A percentile compares a stretch with the other conserved stretches of the same genome.
Evolutionary conservation across 1,140 invertebrate genomes (phyloP).

Genomic region (Tetramorium parvispinum): DNA sequence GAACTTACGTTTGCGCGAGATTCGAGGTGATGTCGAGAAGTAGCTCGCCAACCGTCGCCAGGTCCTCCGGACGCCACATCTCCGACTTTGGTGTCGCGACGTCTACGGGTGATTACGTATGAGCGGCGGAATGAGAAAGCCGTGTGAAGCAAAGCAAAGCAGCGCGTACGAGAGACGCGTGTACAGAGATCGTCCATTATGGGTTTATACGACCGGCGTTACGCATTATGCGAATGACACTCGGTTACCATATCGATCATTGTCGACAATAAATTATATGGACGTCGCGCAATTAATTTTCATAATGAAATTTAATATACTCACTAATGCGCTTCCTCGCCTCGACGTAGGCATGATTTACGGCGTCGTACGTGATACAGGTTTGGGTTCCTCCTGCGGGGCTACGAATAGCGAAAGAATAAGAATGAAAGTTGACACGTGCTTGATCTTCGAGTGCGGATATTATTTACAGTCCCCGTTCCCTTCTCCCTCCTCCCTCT

Average conservation of each 20-base stretch:
- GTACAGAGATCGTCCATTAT: not conserved
- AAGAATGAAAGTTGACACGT: constrained; percentile 60
- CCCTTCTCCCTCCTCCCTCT: not conserved
- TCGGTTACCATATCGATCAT: not conserved
- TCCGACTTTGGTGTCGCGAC: constrained; percentile 90
- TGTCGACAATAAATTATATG: not conserved
- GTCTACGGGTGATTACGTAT: constrained; percentile 85
- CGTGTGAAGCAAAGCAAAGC: not conserved
- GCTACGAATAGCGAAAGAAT: constrained; percentile 86
- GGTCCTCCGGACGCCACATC: constrained; percentile 91
- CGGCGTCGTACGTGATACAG: constrained; percentile 96
- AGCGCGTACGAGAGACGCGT: not conserved
- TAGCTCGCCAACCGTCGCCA: constrained; percentile 94
- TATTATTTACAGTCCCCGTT: constrained; percentile 59
- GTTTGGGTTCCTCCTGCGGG: constrained; percentile 89
- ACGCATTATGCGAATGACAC: not conserved
- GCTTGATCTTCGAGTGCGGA: constrained; percentile 15
- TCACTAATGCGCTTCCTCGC: constrained; percentile 94
- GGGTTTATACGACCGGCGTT: not conserved
- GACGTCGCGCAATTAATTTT: constrained; percentile 13
- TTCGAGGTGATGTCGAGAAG: constrained; percentile 94
- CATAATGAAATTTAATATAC: constrained; percentile 77
- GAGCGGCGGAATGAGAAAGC: not conserved
- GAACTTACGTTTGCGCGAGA: constrained; percentile 93
- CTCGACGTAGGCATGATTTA: constrained; percentile 95